phyloP scores from a whole-genome alignment of 64 coral and sea anemone genomes.

The Catalaphyllia jardinei region DNA sequence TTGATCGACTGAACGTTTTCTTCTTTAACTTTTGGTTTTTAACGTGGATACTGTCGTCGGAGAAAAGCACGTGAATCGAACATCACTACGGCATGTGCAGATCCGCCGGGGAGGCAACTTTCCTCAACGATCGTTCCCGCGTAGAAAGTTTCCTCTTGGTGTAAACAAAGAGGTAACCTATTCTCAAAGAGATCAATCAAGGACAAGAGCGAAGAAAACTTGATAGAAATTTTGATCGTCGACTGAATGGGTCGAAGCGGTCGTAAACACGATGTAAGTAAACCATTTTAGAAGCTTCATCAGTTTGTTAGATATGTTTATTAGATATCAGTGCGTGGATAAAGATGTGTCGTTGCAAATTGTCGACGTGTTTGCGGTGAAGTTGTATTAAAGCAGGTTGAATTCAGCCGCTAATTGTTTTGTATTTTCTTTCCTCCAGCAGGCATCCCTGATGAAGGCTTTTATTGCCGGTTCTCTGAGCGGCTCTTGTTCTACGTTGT shows the following conservation, averaged over 20 bases:
- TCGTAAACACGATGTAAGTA: constrained; percentile 19
- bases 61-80: not conserved
- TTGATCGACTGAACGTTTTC: not conserved
- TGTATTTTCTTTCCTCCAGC: not conserved
- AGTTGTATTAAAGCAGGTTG: not conserved
- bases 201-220: not conserved
- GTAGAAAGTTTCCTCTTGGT: not conserved
- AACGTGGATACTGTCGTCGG: not conserved
- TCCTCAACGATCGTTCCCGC: not conserved
- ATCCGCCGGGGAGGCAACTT: not conserved
- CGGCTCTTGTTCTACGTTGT: constrained; percentile 83
- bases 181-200: not conserved
- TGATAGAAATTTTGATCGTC: not conserved
- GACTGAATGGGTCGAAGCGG: constrained; percentile 23
- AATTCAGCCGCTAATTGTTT: not conserved
- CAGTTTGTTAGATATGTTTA: no score
- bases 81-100: not conserved
- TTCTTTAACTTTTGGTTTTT: not conserved
- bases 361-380: not conserved
- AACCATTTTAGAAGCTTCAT: not conserved
- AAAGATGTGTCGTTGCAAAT: not conserved
- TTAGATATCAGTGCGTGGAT: no score
- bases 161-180: not conserved
- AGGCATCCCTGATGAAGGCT: constrained; percentile 67
- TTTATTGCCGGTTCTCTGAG: constrained; percentile 86